phyloP scores from a whole-genome alignment of 2,113 vertebrate species.

The Oreochromis tanganicae region DNA sequence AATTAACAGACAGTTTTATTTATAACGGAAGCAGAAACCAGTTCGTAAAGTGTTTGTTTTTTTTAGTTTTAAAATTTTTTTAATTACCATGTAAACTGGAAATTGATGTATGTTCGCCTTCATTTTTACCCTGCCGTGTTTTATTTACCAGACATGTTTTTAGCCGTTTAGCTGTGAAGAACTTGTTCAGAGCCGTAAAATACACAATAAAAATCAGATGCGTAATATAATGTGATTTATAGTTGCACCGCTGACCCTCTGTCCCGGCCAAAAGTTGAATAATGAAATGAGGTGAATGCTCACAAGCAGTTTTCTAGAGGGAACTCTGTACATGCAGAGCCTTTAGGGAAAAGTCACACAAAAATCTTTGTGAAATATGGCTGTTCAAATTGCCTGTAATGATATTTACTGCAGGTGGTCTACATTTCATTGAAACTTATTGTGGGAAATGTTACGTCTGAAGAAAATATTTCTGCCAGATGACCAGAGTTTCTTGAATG shows the following conservation, averaged over 20 bases:
- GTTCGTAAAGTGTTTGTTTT: not conserved
- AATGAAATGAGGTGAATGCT: slow-evolving; percentile 53
- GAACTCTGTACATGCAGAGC: slow-evolving; percentile 19
- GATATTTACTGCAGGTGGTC: slow-evolving; percentile 71
- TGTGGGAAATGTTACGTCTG: slow-evolving; percentile 64
- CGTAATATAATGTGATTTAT: slow-evolving; percentile 60
- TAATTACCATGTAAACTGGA: not conserved
- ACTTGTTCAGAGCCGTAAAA: slow-evolving; percentile 34
- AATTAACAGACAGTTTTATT: not conserved
- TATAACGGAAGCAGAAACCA: slow-evolving; percentile 1
- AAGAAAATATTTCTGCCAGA: slow-evolving; percentile 43
- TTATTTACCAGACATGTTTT: slow-evolving; percentile 17
- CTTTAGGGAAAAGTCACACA: slow-evolving; percentile 55
- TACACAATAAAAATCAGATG: slow-evolving; percentile 36
- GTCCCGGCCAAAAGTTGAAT: slow-evolving; percentile 43
- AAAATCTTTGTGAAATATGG: slow-evolving; percentile 67
- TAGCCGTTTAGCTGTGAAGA: slow-evolving; percentile 2
- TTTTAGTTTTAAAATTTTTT: not conserved
- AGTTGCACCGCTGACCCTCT: slow-evolving; percentile 20
- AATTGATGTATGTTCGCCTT: not conserved
- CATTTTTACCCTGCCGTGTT: not conserved
- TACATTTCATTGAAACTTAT: slow-evolving; percentile 60
- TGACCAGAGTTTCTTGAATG: slow-evolving; percentile 33
- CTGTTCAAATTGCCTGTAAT: slow-evolving; percentile 67
- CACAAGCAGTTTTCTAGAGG: slow-evolving; percentile 45